A percentile compares a stretch with the other conserved stretches of the same genome.
Evolutionary conservation across 2,888 invertebrate species (phyloP).

Genomic region (Camponotus fellah): DNA sequence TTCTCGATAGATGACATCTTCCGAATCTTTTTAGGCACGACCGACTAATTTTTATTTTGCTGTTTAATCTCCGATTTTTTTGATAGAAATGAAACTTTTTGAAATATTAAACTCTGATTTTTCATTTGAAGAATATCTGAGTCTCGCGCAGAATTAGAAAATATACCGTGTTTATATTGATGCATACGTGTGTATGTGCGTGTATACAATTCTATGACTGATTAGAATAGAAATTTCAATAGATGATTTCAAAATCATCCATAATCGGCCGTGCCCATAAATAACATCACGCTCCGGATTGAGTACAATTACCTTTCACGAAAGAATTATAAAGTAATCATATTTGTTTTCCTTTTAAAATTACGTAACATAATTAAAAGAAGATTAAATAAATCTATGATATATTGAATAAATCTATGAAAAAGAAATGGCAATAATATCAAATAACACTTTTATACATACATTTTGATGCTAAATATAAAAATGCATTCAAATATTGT

Average conservation of each 20-base stretch:
- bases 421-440: not conserved
- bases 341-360: not conserved
- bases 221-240: not conserved
- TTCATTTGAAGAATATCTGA: not conserved
- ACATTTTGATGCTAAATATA: not conserved
- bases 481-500: constrained; percentile 14
- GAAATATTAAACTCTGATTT: not conserved
- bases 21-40: not conserved
- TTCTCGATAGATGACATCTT: not conserved
- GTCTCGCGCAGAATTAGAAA: not conserved
- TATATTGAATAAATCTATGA: not conserved
- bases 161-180: not conserved
- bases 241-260: constrained; percentile 2
- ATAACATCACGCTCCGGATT: not conserved
- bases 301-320: not conserved
- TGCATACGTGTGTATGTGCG: not conserved
- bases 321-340: not conserved
- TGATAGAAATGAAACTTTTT: not conserved
- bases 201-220: not conserved
- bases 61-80: not conserved
- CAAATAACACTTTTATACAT: not conserved
- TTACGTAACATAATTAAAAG: not conserved
- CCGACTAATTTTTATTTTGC: not conserved
- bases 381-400: not conserved
- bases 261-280: constrained; percentile 16